These are phyloP conservation scores for Pseudorasbora parva DNA, from an alignment of 2,113 vertebrate genomes.

Conservation along the genomic window DNA sequence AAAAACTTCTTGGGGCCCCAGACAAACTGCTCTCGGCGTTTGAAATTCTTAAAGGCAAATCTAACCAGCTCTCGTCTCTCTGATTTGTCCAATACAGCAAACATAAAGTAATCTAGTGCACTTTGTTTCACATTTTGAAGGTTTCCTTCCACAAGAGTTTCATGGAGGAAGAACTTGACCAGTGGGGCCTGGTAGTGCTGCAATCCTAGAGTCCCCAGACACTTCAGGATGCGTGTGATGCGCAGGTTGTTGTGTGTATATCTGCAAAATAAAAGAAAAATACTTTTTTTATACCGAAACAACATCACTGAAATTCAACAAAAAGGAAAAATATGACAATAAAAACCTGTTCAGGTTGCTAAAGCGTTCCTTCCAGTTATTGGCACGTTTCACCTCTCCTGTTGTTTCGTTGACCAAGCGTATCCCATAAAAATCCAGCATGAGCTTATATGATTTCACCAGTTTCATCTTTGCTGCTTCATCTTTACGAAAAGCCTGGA, in stretches of 20 bases:
- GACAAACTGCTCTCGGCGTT: slow-evolving; percentile 73
- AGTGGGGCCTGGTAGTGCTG: slow-evolving; percentile 83
- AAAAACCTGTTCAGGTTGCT: slow-evolving; percentile 84
- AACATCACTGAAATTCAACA: not conserved
- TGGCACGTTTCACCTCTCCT: slow-evolving; percentile 74
- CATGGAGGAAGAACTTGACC: slow-evolving; percentile 87
- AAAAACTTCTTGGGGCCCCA: slow-evolving; percentile 85
- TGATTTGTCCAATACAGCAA: slow-evolving; percentile 78
- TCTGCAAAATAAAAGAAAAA: slow-evolving; percentile 66
- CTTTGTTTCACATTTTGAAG: slow-evolving; percentile 82
- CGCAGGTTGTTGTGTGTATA: slow-evolving; percentile 88
- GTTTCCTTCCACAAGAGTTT: slow-evolving; percentile 74
- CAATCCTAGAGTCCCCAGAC: slow-evolving; percentile 87
- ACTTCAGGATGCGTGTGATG: slow-evolving; percentile 94
- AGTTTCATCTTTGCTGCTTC: slow-evolving; percentile 71
- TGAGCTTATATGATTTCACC: slow-evolving; percentile 85
- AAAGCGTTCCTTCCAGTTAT: slow-evolving; percentile 81
- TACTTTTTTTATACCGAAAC: not conserved
- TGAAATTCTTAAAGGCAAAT: slow-evolving; percentile 82
- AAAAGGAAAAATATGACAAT: not conserved
- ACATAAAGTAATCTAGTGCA: slow-evolving; percentile 91
- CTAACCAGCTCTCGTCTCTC: slow-evolving; percentile 77
- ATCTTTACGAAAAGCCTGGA: slow-evolving; percentile 77
- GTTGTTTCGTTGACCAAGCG: slow-evolving; percentile 66
- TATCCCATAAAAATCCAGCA: slow-evolving; percentile 93